Conservation (phyloP, 2,113 vertebrate species). For the Cyanocitta stelleri region DNA sequence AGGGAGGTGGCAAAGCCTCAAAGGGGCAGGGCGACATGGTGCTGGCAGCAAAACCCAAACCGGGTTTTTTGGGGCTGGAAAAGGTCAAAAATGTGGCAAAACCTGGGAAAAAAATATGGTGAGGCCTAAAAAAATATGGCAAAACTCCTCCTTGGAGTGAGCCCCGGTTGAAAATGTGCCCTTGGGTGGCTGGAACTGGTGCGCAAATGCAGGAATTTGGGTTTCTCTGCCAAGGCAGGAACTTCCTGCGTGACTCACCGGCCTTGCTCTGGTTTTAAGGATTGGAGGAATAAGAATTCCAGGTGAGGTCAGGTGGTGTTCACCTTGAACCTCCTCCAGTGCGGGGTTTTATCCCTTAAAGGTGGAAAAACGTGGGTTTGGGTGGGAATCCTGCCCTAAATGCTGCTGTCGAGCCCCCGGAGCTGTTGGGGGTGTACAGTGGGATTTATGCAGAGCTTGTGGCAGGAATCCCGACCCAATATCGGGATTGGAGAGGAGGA, state of each 20-base stretch:
- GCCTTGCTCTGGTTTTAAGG: background rate
- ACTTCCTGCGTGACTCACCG: background rate
- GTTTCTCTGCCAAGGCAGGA: background rate
- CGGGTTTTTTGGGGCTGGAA: background rate
- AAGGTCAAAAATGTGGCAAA: background rate
- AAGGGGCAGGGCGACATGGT: accelerated
- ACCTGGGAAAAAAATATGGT: background rate
- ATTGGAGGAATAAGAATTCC: background rate
- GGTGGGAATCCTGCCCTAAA: background rate
- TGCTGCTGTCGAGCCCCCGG: background rate
- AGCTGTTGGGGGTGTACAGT: background rate
- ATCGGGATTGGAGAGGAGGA: background rate
- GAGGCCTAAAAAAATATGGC: background rate
- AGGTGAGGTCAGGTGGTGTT: background rate
- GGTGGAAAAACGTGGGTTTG: background rate
- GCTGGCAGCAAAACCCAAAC: background rate
- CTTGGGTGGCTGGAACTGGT: background rate
- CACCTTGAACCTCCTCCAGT: background rate
- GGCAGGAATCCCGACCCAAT: accelerated
- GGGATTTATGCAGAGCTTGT: background rate
- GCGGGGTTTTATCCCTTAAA: accelerated
- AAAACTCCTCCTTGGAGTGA: background rate
- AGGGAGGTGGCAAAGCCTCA: background rate
- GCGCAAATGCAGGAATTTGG: accelerated
- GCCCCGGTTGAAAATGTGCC: background rate